Conservation (phyloP, 2,113 vertebrate species). For the Barbus barbus region DNA sequence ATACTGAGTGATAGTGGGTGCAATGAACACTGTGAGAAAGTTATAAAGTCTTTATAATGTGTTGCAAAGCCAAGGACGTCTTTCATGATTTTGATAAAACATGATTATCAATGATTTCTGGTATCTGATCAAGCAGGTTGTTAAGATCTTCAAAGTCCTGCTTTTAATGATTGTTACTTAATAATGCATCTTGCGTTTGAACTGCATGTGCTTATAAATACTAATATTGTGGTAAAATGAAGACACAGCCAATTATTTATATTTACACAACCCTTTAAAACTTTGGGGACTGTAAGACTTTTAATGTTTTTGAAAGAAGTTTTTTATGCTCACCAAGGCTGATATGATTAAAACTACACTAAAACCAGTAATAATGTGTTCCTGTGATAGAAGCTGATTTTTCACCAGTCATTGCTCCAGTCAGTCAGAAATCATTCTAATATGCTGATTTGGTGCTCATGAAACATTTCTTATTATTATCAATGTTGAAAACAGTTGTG, state of each 20-base stretch:
- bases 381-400: too few species aligned
- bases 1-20: conserved; percentile 67
- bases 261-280: too few species aligned
- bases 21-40: conserved; percentile 29
- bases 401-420: too few species aligned
- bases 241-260: background rate
- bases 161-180: background rate
- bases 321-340: too few species aligned
- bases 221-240: background rate
- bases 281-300: too few species aligned
- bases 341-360: too few species aligned
- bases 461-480: background rate
- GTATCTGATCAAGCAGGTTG: background rate
- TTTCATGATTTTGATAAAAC: conserved; percentile 5
- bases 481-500: background rate
- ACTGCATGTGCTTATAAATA: background rate
- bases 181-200: background rate
- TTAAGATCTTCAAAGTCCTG: background rate
- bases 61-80: conserved; percentile 1
- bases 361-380: too few species aligned
- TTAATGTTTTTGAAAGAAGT: too few species aligned
- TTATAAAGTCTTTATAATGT: background rate
- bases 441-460: background rate
- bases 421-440: too few species aligned
- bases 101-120: background rate